These are phyloP conservation scores for Homalodisca vitripennis DNA, from an alignment of 1,140 invertebrate genomes.

Conservation along the genomic window DNA sequence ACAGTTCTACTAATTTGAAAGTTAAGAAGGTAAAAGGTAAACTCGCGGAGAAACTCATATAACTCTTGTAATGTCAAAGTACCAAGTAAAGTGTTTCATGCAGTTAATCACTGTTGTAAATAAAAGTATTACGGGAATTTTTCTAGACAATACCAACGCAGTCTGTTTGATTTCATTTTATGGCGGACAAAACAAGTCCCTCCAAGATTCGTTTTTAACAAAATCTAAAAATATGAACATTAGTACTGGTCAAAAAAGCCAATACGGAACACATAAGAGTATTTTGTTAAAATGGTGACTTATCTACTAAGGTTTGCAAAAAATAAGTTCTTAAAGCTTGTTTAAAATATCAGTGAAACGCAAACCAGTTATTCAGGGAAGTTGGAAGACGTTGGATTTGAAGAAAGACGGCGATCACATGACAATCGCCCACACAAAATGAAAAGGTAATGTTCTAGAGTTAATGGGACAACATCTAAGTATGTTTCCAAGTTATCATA, in stretches of 20 bases:
- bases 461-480: conserved; percentile 11
- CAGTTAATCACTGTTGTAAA: conserved; percentile 19
- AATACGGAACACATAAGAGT: neutral
- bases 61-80: conserved; percentile 7
- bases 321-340: conserved; percentile 2
- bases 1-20: too few relatives aligned
- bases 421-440: conserved; percentile 24
- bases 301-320: conserved; percentile 3
- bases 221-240: conserved; percentile 4
- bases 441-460: conserved; percentile 20
- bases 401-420: conserved; percentile 20
- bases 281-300: conserved; percentile 10
- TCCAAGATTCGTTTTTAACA: conserved; percentile 4
- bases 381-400: conserved; percentile 18
- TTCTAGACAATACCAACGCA: neutral
- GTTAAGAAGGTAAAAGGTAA: too few relatives aligned
- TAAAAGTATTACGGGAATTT: conserved; percentile 18
- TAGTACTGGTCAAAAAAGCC: conserved; percentile 5
- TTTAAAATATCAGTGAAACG: conserved; percentile 19
- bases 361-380: conserved; percentile 20
- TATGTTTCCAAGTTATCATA: conserved; percentile 7
- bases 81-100: conserved; percentile 3
- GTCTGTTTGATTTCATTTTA: conserved; percentile 21
- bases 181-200: neutral
- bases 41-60: too few relatives aligned